phyloP scores from a whole-genome alignment of 2,797 vertebrate species.

The Lacerta bilineata region DNA sequence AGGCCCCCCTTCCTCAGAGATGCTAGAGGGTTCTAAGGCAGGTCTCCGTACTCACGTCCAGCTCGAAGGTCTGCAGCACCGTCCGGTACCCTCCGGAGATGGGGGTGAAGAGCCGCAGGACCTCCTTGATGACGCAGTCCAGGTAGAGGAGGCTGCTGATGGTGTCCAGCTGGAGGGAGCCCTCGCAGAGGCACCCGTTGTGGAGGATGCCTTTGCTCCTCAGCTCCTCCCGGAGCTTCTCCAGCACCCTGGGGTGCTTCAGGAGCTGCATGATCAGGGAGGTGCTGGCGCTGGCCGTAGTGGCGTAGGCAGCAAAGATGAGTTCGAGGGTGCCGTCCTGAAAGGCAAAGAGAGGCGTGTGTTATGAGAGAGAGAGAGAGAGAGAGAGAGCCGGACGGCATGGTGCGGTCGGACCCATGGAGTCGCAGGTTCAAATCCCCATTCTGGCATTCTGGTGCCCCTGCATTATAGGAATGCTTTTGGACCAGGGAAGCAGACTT shows the following conservation, averaged over 20 bases:
- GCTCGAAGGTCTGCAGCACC: conserved; percentile 96
- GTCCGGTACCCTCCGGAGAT: conserved; percentile 96
- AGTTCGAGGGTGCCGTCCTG: conserved; percentile 92
- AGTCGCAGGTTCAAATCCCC: neutral
- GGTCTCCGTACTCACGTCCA: conserved; percentile 87
- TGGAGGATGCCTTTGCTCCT: conserved; percentile 89
- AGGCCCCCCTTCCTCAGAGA: accelerated
- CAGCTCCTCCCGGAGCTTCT: conserved; percentile 94
- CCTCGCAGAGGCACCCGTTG: conserved; percentile 91
- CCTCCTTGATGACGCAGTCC: conserved; percentile 98
- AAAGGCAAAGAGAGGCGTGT: accelerated
- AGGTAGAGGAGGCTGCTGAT: conserved; percentile 91
- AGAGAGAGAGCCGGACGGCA: neutral
- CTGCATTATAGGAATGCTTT: neutral
- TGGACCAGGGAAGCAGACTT: neutral
- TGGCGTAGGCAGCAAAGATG: conserved; percentile 96
- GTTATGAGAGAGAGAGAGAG: neutral
- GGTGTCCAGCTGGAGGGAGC: conserved; percentile 88
- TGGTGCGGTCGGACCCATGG: accelerated
- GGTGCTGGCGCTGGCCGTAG: conserved; percentile 95
- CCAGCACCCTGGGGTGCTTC: conserved; percentile 90
- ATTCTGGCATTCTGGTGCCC: no score
- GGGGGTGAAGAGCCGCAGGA: conserved; percentile 94
- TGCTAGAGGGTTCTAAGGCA: no score
- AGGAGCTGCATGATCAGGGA: conserved; percentile 97